Percentiles rank a stretch among this genome's conserved stretches.
These are phyloP conservation scores for Setipinna tenuifilis DNA, from an alignment of 2,797 vertebrate genomes.

Conservation along the genomic window DNA sequence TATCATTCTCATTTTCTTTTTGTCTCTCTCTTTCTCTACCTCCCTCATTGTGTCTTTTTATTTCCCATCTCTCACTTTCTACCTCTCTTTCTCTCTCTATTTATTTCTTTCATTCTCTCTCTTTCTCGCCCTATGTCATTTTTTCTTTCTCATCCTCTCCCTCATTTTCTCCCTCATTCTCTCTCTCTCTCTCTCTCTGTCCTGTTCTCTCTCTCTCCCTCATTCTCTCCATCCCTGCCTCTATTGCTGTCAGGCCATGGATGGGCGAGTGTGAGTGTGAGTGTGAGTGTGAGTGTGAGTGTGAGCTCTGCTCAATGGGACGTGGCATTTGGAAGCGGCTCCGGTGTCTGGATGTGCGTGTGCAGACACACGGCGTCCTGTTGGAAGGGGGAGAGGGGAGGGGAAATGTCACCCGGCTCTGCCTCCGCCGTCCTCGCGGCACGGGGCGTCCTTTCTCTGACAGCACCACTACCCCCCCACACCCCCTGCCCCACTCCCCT, in stretches of 20 bases:
- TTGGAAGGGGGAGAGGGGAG: conserved; percentile 13
- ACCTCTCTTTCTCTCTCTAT: too few species aligned
- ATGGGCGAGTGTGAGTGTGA: not conserved
- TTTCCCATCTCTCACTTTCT: too few species aligned
- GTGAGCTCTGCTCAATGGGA: conserved; percentile 33
- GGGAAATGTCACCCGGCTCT: conserved; percentile 34
- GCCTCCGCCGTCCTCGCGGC: not conserved
- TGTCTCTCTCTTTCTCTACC: too few species aligned
- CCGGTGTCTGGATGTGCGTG: conserved; percentile 25
- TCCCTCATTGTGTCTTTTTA: too few species aligned
- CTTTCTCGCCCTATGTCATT: too few species aligned
- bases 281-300: too few species aligned
- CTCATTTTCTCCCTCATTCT: not conserved
- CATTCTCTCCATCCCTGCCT: not conserved
- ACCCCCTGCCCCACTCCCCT: too few species aligned
- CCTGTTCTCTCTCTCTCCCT: too few species aligned
- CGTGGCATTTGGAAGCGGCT: conserved; percentile 40
- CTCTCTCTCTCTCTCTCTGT: too few species aligned
- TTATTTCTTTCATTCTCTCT: too few species aligned
- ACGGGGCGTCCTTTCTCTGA: not conserved
- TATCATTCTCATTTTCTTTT: too few species aligned
- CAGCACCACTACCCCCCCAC: too few species aligned
- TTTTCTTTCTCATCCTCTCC: not conserved
- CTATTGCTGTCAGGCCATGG: not conserved
- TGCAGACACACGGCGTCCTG: conserved; percentile 34